Evolutionary conservation across 2,113 vertebrate genomes (phyloP).

Genomic region (Anhinga anhinga): DNA sequence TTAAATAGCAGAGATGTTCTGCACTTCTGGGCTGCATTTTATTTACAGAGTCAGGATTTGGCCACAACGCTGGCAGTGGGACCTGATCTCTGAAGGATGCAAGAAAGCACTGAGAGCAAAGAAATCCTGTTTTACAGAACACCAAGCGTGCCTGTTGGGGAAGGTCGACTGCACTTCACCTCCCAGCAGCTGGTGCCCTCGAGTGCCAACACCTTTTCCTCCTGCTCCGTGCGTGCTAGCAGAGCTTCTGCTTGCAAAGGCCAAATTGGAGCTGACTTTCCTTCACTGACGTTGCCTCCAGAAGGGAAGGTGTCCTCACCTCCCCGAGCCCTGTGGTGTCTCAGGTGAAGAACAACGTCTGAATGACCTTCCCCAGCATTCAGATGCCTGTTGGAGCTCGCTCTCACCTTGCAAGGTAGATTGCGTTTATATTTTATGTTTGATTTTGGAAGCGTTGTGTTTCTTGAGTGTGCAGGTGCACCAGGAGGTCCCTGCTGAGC

Average conservation of each 20-base stretch:
- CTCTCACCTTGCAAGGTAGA: background rate
- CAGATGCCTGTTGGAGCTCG: background rate
- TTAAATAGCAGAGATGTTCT: background rate
- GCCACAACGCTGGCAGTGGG: fast-evolving
- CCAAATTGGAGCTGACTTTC: background rate
- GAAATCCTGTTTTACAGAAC: background rate
- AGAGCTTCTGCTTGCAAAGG: background rate
- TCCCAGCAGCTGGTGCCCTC: background rate
- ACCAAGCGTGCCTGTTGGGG: background rate
- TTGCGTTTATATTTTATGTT: background rate
- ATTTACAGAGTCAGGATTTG: background rate
- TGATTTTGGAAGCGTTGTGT: background rate
- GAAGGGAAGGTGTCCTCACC: background rate
- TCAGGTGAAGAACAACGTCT: background rate
- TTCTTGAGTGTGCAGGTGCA: fast-evolving
- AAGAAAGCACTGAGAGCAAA: background rate
- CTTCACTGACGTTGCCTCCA: background rate
- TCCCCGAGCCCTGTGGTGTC: fast-evolving
- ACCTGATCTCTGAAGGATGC: background rate
- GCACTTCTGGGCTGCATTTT: background rate
- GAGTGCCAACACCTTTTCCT: fast-evolving
- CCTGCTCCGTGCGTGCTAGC: fast-evolving
- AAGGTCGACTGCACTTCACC: fast-evolving
- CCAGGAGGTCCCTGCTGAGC: background rate
- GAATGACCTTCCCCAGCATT: background rate